Evolutionary conservation across 2,113 vertebrate species (phyloP), one percentile per base, ranked within the genome.

Genomic region (Phoenicopterus ruber): DNA sequence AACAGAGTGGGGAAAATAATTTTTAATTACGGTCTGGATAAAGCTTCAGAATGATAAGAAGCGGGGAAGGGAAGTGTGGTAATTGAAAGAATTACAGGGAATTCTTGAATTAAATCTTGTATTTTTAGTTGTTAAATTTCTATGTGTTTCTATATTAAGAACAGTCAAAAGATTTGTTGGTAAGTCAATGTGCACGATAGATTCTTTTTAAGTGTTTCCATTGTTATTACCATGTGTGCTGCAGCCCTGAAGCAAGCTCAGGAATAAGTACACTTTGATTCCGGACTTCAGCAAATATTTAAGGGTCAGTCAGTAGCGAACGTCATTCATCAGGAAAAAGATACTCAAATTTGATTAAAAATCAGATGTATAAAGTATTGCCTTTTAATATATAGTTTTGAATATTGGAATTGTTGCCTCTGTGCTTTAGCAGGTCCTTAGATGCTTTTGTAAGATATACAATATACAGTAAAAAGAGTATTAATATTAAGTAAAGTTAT

Each of bases 11-110:
- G 69, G 93, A 93, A 98, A 97, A 81, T 97, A 1, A 94, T 95
- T 96, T 96, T 97, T 98, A 98, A 98, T 98, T 98, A 97, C 87
- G 82, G n/a, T 84, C 88, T 52, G 62, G 59, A 73, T 88, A 96
- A 96, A 90, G 72, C 65, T 97, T 96, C 38, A 61, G 81, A 83
- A 96, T 97, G 55, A 97, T 96, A 92, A 96, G 70, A 94, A 97
- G 66, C 79, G 18, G 52, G 59, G 63, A 73, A 93, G 80, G 90
- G 87, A 69, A 92, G 38, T 93, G 63, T 88, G 78, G 96, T 89
- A 86, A 91, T 17, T 61, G 18, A 91, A 96, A 95, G 94, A 93
- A 94, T 93, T 90, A 79, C 34, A 91, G 85, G 52, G 13, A 40
- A 90, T 80, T 65, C 90, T 93, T 95, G 91, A 94, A 96, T 93